phyloP scores from a whole-genome alignment of 2,888 invertebrate species.

The Hypomecis atomaria region DNA sequence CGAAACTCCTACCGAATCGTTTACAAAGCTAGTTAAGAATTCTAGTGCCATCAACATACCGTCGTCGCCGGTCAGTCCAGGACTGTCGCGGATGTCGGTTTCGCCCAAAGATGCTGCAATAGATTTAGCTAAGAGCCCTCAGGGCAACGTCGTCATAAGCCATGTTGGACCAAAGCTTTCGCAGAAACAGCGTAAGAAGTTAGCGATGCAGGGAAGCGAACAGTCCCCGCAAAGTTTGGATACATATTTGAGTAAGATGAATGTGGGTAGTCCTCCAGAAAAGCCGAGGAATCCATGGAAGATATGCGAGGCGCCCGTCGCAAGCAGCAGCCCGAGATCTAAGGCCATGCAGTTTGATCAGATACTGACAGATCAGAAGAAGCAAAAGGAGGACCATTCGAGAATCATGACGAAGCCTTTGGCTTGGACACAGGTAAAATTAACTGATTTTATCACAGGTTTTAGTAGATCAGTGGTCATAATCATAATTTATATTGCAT shows the following conservation, averaged over 20 bases:
- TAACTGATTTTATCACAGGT: neutral
- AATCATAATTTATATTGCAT: no score
- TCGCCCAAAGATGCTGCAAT: slow-evolving; percentile 68
- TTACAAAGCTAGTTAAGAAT: slow-evolving; percentile 70
- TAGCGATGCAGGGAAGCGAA: slow-evolving; percentile 78
- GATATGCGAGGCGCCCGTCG: slow-evolving; percentile 60
- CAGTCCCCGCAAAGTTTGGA: slow-evolving; percentile 59
- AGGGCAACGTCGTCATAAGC: slow-evolving; percentile 69
- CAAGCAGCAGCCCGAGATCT: slow-evolving; percentile 72
- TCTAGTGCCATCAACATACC: slow-evolving; percentile 56
- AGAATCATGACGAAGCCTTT: slow-evolving; percentile 90
- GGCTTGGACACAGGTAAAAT: slow-evolving; percentile 88
- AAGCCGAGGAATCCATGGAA: slow-evolving; percentile 82
- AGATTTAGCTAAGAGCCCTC: slow-evolving; percentile 61
- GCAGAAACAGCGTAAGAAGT: slow-evolving; percentile 86
- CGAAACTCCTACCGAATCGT: slow-evolving; percentile 66
- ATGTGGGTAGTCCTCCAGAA: slow-evolving; percentile 63
- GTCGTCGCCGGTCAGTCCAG: slow-evolving; percentile 48
- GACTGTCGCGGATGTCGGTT: slow-evolving; percentile 63
- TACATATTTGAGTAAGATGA: slow-evolving; percentile 61
- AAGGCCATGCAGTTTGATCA: slow-evolving; percentile 72
- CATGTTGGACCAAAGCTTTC: slow-evolving; percentile 84
- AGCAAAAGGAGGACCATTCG: slow-evolving; percentile 88
- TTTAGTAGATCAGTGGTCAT: neutral
- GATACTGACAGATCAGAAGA: slow-evolving; percentile 90